Base-by-base conservation (phyloP, 2,888 invertebrate genomes). In the Caenorhabditis doughertyi region DNA sequence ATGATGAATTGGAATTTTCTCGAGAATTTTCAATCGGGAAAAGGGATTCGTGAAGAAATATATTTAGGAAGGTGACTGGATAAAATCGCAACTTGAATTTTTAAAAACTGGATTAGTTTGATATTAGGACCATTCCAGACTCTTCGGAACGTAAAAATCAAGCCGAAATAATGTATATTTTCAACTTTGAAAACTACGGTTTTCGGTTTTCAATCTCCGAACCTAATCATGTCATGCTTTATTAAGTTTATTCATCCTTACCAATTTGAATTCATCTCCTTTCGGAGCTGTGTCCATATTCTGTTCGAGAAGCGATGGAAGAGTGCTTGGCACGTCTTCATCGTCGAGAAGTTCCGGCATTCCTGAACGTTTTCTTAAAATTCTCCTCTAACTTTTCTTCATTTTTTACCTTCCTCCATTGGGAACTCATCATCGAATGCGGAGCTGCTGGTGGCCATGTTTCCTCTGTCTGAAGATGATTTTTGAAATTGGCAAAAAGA, bases 291-390 rank as follows among this genome's bases (percentile, higher is more conserved):
- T 74, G 42, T 81, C 74, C 49, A 71, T 55, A 55, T 83, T 84
- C 60, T 85, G 85, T 25, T 86, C 86, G 67, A 86, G 44, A 51
- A 86, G 72, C 21, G 86, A 81, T 11, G 85, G 85, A 55, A 86
- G 64, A n/a, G 77, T 65, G 35, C 56, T 77, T 49, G 86, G 86
- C 23, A 84, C 68, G 16, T 67, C 67, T 27, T 73, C 80, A n/a
- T 87, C 87, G 23, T 84, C 84, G 62, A 87, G 83, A 65, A 85
- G 84, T 62, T 85, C 85, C 55, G 86, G 85, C 83, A 86, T 84
- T 65, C 80, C 85, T 55, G 58, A 27, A 68, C 32, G 4, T 7
- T 35, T 53, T 44, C 35, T 25, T 21, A 79, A 62, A 53, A 85
- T 84, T n/a, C 80, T 65, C 29, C 84, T 32, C 32, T 4, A 32